Percentiles rank a stretch among this genome's conserved stretches.
These are phyloP conservation scores for Cerastis leucographa DNA, from an alignment of 2,888 invertebrate species.

Conservation along the genomic window DNA sequence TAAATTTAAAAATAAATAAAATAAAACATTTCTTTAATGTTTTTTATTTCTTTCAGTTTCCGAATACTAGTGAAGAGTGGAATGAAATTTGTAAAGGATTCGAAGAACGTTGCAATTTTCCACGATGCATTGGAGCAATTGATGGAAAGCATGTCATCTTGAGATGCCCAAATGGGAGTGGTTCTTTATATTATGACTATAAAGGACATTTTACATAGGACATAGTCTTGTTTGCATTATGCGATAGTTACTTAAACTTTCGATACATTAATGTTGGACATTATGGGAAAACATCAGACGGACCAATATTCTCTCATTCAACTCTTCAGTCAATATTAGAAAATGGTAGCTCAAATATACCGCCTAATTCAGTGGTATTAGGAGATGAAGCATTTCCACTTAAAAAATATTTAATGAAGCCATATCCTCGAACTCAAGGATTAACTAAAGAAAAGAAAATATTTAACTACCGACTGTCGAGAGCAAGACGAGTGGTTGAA, in stretches of 20 bases:
- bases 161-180: constrained; percentile 32
- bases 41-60: constrained; percentile 44
- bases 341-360: constrained; percentile 47
- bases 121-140: constrained; percentile 23
- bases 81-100: constrained; percentile 42
- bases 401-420: constrained; percentile 43
- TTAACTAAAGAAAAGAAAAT: constrained; percentile 39
- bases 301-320: constrained; percentile 49
- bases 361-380: constrained; percentile 44
- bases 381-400: constrained; percentile 44
- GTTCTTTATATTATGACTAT: constrained; percentile 35
- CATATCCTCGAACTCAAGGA: constrained; percentile 36
- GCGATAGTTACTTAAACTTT: constrained; percentile 47
- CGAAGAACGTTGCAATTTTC: constrained; percentile 45
- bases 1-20: constrained; percentile 49
- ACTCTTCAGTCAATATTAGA: constrained; percentile 51
- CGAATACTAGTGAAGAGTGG: constrained; percentile 28
- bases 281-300: constrained; percentile 48
- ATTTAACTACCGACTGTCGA: constrained; percentile 43
- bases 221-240: constrained; percentile 37
- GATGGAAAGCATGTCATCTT: constrained; percentile 23
- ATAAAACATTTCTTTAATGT: constrained; percentile 47
- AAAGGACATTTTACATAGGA: constrained; percentile 42
- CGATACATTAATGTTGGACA: constrained; percentile 50
- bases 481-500: constrained; percentile 50